Base-by-base conservation (phyloP, 2,113 vertebrate species). In the Pangasianodon gigas region DNA sequence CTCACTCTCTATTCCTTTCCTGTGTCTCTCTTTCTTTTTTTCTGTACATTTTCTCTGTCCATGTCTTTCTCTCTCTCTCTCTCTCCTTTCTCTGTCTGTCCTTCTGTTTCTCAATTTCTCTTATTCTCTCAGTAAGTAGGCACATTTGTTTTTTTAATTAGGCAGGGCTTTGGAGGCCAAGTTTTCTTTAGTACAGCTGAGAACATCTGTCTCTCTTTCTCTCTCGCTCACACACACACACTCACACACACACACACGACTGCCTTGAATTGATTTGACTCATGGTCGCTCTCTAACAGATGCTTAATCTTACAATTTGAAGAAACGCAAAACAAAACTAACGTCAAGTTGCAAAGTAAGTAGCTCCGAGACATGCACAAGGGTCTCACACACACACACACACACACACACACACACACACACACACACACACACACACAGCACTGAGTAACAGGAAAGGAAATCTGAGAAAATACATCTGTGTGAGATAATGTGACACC, bases 121-220 rank as follows among this genome's bases (percentile, higher is more conserved):
- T 29, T 13, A 44, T n/a, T 21, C 83, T 52, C 79, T 46, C 84
- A 67, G 44, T 46, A 87, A 88, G 89, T 65, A 84, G 37, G 37
- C 85, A 82, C 86, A 87, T 89, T 89, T 89, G 89, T 48, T 89
- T 89, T 83, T 93, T n/a, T 81, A 91, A 93, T 90, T 91, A 91
- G 67, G 58, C n/a, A 75, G 69, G 69, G n/a, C 62, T 86, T 88
- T 90, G 18, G 7, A 75, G 67, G 85, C n/a, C 48, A 56, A 62
- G 56, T 51, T 81, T 82, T n/a, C 69, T 90, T 90, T 91, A 83
- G 79, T 90, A 89, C 83, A 79, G 82, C 87, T 87, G 86, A 91
- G 44, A 87, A 91, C 85, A 92, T 92, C 91, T 91, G 26, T 18
- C 65, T 75, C 67, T 16, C 37, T 24, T 14, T 16, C 69, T 19